Evolutionary conservation across 2,113 vertebrate genomes (phyloP), one percentile per base, ranked within the genome.

Genomic region (Platysternon megacephalum): DNA sequence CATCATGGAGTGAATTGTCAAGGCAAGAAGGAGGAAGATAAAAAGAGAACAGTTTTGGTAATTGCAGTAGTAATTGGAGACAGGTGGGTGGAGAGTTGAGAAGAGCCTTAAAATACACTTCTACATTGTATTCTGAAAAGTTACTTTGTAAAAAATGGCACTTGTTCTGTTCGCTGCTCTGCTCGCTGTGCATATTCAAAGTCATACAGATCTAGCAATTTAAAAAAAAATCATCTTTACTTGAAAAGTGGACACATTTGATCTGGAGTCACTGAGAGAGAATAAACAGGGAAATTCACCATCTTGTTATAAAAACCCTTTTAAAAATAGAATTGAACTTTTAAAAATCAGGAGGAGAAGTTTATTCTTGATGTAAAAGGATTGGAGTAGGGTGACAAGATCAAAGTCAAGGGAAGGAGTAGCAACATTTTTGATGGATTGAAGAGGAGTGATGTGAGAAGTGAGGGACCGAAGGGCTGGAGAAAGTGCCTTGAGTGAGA

Each of bases 311-410:
- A 39, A 72, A 72, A n/a, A 39, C 32, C 42, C 32, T 82, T 85
- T 82, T 8, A 3, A 35, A 68, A 35, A 5, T 28, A 48, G 0
- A 0, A 2, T 6, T n/a, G 22, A 46, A 1, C 53, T 61, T 61
- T n/a, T 32, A 3, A 55, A n/a, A 26, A 6, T 0, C 68, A 29
- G 49, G 86, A 46, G 42, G 68, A 79, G 19, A 14, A 1, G 3
- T 68, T 72, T 82, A 5, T 2, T 0, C 19, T 1, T 0, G 0
- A 3, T 19, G 46, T 49, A 32, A 79, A 48, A 48, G 26, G 44
- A 48, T 48, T 79, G 26, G 17, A 32, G 28, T 46, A 29, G 2
- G 3, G 10, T 48, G 29, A 29, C 26, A 48, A 48, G 44, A 46
- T 46, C 16, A 19, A 35, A n/a, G n/a, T 39, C 65, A 72, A 72